These are phyloP conservation scores for Pelmatolapia mariae DNA, from an alignment of 2,113 vertebrate genomes.

Conservation along the genomic window DNA sequence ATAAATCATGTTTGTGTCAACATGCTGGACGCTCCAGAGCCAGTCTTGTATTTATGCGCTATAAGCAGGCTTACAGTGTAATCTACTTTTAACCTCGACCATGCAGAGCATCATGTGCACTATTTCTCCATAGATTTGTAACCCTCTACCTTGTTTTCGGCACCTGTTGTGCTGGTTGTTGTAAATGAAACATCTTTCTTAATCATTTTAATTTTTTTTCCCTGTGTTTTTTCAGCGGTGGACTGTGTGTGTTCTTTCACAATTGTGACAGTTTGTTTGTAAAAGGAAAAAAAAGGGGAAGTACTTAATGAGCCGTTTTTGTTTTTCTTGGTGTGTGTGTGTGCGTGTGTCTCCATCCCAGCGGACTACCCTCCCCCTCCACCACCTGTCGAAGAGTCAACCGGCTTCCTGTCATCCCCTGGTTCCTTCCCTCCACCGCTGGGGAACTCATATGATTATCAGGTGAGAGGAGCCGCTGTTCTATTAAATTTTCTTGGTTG, in stretches of 20 bases:
- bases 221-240: not conserved
- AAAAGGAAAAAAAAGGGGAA: slow-evolving; percentile 18
- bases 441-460: slow-evolving; percentile 59
- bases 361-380: slow-evolving; percentile 80
- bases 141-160: not conserved
- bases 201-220: not conserved
- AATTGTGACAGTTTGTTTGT: slow-evolving; percentile 30
- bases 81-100: not conserved
- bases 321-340: not conserved
- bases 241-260: not conserved
- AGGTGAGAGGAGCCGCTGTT: slow-evolving; percentile 54
- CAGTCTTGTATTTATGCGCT: not conserved
- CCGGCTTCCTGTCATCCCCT: slow-evolving; percentile 55
- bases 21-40: not conserved
- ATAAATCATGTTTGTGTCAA: not conserved
- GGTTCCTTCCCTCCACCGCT: slow-evolving; percentile 69
- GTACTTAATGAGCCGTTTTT: slow-evolving; percentile 35
- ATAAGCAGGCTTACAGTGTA: not conserved
- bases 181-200: not conserved
- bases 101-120: not conserved
- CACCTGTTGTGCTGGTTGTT: not conserved
- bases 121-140: not conserved
- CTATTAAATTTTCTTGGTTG: not conserved
- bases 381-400: slow-evolving; percentile 72
- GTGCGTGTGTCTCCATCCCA: slow-evolving; percentile 22